Percentiles rank a stretch among this genome's conserved stretches.
phyloP scores from a whole-genome alignment of 1,140 invertebrate species.

The Diplogasteroides magnus region DNA sequence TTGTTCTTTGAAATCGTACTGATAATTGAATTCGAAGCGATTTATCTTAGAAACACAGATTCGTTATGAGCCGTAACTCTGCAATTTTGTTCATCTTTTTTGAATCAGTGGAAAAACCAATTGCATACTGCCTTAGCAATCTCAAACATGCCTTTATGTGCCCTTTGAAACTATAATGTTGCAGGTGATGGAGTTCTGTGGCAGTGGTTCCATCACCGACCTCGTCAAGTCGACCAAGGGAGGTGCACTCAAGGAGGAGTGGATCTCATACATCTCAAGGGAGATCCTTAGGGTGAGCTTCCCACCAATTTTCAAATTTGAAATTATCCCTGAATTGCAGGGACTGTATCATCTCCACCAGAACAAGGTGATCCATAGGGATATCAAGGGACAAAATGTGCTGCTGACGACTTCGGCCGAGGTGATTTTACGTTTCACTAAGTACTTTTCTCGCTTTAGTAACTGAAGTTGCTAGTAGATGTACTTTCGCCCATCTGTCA shows the following conservation, averaged over 20 bases:
- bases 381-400: slow-evolving; percentile 99
- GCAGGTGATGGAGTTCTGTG: slow-evolving; percentile 97
- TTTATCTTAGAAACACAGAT: too few relatives aligned
- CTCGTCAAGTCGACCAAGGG: slow-evolving; percentile 98
- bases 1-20: too few relatives aligned
- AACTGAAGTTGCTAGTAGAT: too few relatives aligned
- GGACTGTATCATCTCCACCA: slow-evolving; percentile 93
- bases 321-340: slow-evolving; percentile 55
- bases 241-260: slow-evolving; percentile 95
- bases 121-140: too few relatives aligned
- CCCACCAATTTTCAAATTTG: background rate
- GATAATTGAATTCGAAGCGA: too few relatives aligned
- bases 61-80: too few relatives aligned
- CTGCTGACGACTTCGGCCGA: slow-evolving; percentile 97
- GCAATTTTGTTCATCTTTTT: too few relatives aligned
- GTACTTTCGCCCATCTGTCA: too few relatives aligned
- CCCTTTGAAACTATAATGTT: too few relatives aligned
- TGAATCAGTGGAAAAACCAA: too few relatives aligned
- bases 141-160: too few relatives aligned
- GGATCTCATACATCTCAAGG: slow-evolving; percentile 98
- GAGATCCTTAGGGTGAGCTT: slow-evolving; percentile 72
- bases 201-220: slow-evolving; percentile 96
- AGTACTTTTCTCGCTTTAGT: background rate
- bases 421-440: slow-evolving; percentile 56
- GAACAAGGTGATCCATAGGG: slow-evolving; percentile 96